Evolutionary conservation across 2,888 invertebrate genomes (phyloP).

Genomic region (Melikaiella ostensackeni): DNA sequence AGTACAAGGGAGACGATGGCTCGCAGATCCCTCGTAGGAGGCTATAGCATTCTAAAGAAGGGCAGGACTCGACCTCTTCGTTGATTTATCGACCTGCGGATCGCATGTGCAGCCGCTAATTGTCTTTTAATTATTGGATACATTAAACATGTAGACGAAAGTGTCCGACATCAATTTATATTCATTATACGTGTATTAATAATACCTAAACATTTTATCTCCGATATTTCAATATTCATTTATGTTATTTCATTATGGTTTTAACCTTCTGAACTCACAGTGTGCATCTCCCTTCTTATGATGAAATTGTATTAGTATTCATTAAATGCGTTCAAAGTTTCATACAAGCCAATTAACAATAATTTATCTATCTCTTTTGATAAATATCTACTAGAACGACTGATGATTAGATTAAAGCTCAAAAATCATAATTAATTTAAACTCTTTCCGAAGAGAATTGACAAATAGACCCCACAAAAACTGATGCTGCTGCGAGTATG

Average conservation of each 20-base stretch:
- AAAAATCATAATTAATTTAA: no score
- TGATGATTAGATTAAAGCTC: no score
- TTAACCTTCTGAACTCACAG: background rate
- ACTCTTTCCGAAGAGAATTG: no score
- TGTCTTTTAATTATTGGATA: conserved; percentile 49
- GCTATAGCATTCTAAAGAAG: conserved; percentile 15
- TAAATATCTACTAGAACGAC: no score
- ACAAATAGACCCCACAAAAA: no score
- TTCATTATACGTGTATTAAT: conserved; percentile 34
- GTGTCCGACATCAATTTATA: conserved; percentile 35
- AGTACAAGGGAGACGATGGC: background rate
- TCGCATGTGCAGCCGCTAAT: conserved; percentile 49
- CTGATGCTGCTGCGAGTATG: no score
- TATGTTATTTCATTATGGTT: conserved; percentile 7
- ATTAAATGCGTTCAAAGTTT: no score
- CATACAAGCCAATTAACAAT: no score
- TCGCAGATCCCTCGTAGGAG: background rate
- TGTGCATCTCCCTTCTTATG: no score
- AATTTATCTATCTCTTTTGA: no score
- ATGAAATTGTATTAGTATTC: no score
- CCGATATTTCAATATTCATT: conserved; percentile 23
- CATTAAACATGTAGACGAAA: conserved; percentile 37
- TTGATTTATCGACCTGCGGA: conserved; percentile 47
- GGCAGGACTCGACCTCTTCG: conserved; percentile 40
- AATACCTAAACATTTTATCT: conserved; percentile 34